Percentiles rank a stretch among this genome's conserved stretches.
These are phyloP conservation scores for Ophion obscuratus DNA, from an alignment of 2,888 invertebrate genomes.

Conservation along the genomic window DNA sequence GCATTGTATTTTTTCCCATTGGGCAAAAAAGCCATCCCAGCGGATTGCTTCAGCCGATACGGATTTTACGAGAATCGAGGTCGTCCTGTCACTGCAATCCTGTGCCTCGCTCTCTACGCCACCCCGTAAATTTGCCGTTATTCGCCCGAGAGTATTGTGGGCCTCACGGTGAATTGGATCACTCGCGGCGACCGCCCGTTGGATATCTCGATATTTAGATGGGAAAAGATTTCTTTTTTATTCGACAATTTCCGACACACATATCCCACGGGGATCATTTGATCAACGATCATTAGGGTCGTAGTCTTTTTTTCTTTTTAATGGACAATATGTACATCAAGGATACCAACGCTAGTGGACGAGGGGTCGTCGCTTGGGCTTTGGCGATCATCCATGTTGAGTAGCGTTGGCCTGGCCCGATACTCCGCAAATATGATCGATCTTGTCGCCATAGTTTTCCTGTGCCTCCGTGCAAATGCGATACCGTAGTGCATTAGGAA, in stretches of 20 bases:
- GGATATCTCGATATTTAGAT: conserved; percentile 14
- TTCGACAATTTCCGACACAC: background rate
- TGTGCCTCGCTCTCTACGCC: background rate
- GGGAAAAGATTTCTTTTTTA: conserved; percentile 17
- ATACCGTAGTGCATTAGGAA: too few species aligned
- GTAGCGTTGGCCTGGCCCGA: too few species aligned
- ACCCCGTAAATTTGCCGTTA: conserved; percentile 51
- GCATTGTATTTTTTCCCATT: conserved; percentile 51
- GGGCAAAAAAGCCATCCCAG: conserved; percentile 45
- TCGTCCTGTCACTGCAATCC: conserved; percentile 29
- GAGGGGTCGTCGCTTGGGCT: too few species aligned
- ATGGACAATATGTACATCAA: background rate
- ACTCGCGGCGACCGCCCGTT: conserved; percentile 7
- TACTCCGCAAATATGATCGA: too few species aligned
- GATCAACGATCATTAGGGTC: background rate
- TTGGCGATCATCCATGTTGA: too few species aligned
- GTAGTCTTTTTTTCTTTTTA: background rate
- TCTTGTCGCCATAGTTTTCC: too few species aligned
- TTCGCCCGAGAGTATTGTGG: conserved; percentile 32
- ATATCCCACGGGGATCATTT: background rate
- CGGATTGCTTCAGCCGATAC: conserved; percentile 53
- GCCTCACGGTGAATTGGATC: conserved; percentile 39
- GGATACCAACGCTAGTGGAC: background rate
- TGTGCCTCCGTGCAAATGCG: too few species aligned
- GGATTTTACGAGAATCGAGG: conserved; percentile 58